A percentile compares a stretch with the other conserved stretches of the same genome.
These are phyloP conservation scores for Varanus komodoensis DNA, from an alignment of 2,113 vertebrate species.

Conservation along the genomic window DNA sequence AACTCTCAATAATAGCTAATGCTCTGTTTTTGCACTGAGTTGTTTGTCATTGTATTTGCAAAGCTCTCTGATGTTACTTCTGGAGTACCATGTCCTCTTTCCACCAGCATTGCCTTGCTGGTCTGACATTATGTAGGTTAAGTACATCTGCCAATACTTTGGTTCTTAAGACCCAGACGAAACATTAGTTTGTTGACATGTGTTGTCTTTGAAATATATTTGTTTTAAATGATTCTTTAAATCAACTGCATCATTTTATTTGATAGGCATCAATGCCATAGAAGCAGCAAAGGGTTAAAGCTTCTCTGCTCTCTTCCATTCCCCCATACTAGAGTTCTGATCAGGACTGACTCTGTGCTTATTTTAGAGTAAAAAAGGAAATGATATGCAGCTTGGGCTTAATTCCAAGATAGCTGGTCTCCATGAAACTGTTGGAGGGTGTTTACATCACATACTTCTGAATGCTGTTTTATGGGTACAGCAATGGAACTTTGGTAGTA, in stretches of 20 bases:
- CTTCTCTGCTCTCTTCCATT: too few relatives aligned
- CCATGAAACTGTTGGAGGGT: background rate
- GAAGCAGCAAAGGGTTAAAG: too few relatives aligned
- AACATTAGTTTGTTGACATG: too few relatives aligned
- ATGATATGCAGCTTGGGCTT: too few relatives aligned
- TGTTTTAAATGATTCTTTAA: background rate
- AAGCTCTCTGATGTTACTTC: too few relatives aligned
- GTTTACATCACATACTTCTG: background rate
- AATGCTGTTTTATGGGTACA: background rate
- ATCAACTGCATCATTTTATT: too few relatives aligned
- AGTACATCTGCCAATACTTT: background rate
- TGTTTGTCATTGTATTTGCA: background rate
- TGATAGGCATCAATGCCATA: too few relatives aligned
- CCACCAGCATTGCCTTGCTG: background rate
- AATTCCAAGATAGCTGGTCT: background rate
- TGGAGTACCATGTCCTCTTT: too few relatives aligned
- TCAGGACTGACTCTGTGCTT: too few relatives aligned
- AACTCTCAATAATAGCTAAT: background rate
- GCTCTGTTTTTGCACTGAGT: background rate
- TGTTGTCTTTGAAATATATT: too few relatives aligned
- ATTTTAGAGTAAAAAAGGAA: too few relatives aligned
- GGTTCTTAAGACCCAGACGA: background rate
- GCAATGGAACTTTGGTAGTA: background rate
- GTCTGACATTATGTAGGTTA: background rate
- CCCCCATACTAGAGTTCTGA: too few relatives aligned